Conservation (phyloP, 1,140 invertebrate genomes). For the Caenorhabditis tropicalis region DNA sequence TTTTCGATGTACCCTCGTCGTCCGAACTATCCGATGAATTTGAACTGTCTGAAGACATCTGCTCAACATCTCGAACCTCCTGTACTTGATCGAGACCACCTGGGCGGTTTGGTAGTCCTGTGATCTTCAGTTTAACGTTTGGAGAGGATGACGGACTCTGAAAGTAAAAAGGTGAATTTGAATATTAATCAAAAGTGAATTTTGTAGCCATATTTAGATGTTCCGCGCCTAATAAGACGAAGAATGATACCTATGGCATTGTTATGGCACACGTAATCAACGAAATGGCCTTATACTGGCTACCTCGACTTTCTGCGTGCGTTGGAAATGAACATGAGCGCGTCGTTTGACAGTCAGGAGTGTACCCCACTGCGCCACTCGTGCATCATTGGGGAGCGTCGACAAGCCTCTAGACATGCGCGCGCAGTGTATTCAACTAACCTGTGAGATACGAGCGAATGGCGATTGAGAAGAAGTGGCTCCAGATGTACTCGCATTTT, state of each 20-base stretch:
- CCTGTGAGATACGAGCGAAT: background rate
- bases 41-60: slow-evolving; percentile 31
- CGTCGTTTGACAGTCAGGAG: background rate
- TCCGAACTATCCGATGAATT: slow-evolving; percentile 34
- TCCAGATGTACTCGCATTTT: background rate
- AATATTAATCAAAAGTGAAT: background rate
- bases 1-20: slow-evolving; percentile 31
- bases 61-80: slow-evolving; percentile 3
- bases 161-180: background rate
- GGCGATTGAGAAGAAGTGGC: background rate
- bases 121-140: slow-evolving; percentile 9
- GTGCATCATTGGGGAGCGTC: background rate
- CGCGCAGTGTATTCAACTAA: background rate
- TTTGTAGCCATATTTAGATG: slow-evolving; percentile 30
- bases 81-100: slow-evolving; percentile 21
- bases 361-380: background rate
- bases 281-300: background rate
- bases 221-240: slow-evolving; percentile 39
- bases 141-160: slow-evolving; percentile 23
- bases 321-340: background rate
- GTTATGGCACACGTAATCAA: slow-evolving; percentile 23
- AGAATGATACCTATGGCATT: slow-evolving; percentile 35
- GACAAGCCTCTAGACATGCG: background rate
- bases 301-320: slow-evolving; percentile 1
- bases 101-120: background rate